These are phyloP conservation scores for Crotalus tigris DNA, from an alignment of 2,113 vertebrate genomes.

Conservation along the genomic window DNA sequence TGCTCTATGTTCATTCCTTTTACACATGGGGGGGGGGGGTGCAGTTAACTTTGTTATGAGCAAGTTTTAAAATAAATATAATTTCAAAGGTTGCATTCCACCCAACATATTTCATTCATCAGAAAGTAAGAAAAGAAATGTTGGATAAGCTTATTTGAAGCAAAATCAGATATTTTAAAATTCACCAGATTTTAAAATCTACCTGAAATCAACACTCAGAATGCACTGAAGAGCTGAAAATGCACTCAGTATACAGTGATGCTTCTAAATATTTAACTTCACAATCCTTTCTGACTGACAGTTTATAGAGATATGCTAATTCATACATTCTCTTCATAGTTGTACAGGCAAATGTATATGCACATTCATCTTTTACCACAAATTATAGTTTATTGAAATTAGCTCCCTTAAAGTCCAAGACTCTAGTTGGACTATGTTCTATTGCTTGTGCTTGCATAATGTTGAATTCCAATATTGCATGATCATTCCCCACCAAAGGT, in stretches of 20 bases:
- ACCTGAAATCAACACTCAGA: conserved; percentile 8
- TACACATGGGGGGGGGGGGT: not conserved
- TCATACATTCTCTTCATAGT: not conserved
- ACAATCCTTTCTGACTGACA: not conserved
- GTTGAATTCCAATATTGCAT: too few relatives aligned
- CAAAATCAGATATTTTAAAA: conserved; percentile 9
- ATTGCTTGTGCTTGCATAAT: too few relatives aligned
- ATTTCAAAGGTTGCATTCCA: conserved; percentile 20
- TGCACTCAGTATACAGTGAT: not conserved
- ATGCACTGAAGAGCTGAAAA: not conserved
- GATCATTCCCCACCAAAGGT: too few relatives aligned
- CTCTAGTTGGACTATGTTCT: too few relatives aligned
- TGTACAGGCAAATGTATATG: not conserved
- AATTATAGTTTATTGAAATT: too few relatives aligned
- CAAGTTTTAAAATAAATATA: conserved; percentile 29
- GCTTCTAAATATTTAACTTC: not conserved
- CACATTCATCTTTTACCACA: too few relatives aligned
- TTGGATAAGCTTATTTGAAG: not conserved
- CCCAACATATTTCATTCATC: not conserved
- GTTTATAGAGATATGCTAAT: not conserved
- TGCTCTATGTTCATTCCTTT: not conserved
- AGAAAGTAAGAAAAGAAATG: conserved; percentile 19
- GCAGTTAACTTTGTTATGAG: not conserved
- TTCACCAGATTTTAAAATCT: not conserved
- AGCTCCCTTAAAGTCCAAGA: too few relatives aligned